phyloP scores from a whole-genome alignment of 1,140 invertebrate species.

The Pogonomyrmex californicus region DNA sequence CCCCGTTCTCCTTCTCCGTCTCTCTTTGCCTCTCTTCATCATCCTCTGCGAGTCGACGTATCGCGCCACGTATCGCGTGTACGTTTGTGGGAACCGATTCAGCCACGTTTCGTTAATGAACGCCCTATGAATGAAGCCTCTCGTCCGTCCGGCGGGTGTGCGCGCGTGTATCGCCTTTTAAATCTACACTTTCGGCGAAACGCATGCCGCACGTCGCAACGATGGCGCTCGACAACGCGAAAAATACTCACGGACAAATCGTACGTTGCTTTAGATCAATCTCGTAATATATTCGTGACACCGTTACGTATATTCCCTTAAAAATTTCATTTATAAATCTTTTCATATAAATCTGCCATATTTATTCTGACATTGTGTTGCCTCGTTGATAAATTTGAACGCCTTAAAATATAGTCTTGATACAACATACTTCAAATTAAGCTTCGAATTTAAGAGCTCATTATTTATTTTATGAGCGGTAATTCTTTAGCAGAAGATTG shows the following conservation, averaged over 20 bases:
- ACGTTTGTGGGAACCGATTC: conserved; percentile 68
- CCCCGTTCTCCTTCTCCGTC: background rate
- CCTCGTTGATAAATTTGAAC: background rate
- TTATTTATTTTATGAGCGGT: background rate
- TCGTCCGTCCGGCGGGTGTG: conserved; percentile 42
- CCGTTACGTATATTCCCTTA: background rate
- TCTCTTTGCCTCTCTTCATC: background rate
- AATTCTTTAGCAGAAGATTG: background rate
- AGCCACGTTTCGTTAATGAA: conserved; percentile 61
- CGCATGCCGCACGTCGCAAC: background rate
- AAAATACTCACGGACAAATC: background rate
- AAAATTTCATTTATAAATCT: background rate
- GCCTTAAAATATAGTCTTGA: background rate
- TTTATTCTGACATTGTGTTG: too few relatives aligned
- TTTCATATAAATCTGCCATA: background rate
- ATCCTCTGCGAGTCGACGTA: background rate
- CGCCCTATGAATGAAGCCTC: conserved; percentile 64
- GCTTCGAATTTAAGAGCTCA: background rate
- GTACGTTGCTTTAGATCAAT: background rate
- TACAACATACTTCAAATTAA: background rate
- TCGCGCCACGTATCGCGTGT: conserved; percentile 56
- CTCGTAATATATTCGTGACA: background rate
- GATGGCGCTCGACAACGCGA: background rate
- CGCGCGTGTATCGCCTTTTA: conserved; percentile 51
- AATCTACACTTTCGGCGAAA: conserved; percentile 60